These are phyloP conservation scores for Apus apus DNA, from an alignment of 2,113 vertebrate genomes.

Conservation along the genomic window DNA sequence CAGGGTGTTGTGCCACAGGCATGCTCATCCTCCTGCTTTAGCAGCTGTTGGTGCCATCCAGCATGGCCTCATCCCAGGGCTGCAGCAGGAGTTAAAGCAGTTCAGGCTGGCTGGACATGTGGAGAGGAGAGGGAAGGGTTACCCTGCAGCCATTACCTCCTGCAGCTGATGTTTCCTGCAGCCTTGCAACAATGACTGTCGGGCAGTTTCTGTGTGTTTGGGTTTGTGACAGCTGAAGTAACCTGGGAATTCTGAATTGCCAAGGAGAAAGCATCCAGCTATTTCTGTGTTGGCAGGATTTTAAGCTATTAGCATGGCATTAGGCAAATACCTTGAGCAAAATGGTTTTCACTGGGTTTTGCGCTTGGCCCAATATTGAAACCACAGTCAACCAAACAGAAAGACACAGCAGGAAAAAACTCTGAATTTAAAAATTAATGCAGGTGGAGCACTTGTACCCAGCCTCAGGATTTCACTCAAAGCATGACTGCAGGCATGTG, in stretches of 20 bases:
- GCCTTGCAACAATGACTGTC: not conserved
- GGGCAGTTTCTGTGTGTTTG: not conserved
- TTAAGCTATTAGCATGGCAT: not conserved
- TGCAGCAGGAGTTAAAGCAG: not conserved
- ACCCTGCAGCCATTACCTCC: not conserved
- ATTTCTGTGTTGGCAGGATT: not conserved
- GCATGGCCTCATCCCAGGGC: not conserved
- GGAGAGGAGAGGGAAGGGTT: not conserved
- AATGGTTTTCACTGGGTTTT: not conserved
- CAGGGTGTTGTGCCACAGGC: rapidly evolving
- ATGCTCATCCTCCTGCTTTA: not conserved
- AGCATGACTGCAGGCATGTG: not conserved
- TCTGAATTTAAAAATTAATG: not conserved
- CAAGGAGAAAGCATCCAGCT: not conserved
- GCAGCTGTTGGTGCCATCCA: not conserved
- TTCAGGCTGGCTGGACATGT: rapidly evolving
- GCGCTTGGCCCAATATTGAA: not conserved
- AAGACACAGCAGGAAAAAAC: not conserved
- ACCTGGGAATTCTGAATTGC: not conserved
- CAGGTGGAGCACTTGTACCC: not conserved
- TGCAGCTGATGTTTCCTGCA: not conserved
- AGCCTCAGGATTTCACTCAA: not conserved
- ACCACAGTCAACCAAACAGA: not conserved
- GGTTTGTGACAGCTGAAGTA: not conserved
- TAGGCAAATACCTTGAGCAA: not conserved